Evolutionary conservation across 2,888 invertebrate genomes (phyloP).

Genomic region (Folsomia candida): DNA sequence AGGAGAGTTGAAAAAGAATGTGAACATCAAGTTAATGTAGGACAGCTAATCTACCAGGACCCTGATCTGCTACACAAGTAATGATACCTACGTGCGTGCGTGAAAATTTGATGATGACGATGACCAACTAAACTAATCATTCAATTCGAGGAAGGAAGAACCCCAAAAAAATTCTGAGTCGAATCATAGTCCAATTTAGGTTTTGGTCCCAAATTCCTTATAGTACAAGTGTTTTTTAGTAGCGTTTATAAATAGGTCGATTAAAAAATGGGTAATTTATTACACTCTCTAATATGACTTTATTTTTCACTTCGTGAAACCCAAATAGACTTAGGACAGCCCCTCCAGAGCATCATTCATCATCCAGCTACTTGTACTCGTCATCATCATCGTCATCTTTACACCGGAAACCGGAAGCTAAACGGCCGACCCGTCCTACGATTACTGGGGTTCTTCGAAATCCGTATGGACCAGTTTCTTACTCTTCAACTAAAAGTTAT

Average conservation of each 20-base stretch:
- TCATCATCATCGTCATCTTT: conserved; percentile 19
- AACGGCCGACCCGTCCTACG: conserved; percentile 18
- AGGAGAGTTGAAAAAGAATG: not conserved
- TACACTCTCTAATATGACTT: not conserved
- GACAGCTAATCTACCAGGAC: too few species aligned
- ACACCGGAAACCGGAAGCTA: conserved; percentile 24
- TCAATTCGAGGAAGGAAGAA: too few species aligned
- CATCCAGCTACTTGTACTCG: conserved; percentile 27
- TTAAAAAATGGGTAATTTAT: not conserved
- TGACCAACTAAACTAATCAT: too few species aligned
- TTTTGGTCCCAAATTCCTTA: too few species aligned
- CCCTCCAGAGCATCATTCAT: conserved; percentile 49
- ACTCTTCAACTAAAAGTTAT: not conserved
- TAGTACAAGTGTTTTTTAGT: not conserved
- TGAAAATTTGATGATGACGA: not conserved
- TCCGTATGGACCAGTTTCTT: not conserved
- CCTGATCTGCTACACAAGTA: too few species aligned
- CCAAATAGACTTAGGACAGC: conserved; percentile 46
- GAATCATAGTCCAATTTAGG: too few species aligned
- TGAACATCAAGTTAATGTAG: not conserved
- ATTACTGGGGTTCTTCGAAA: conserved; percentile 1
- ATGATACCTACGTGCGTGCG: too few species aligned
- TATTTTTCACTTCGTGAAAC: not conserved
- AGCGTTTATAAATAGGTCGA: not conserved
- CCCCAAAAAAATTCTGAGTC: too few species aligned